Conservation (phyloP, 2,888 invertebrate genomes). For the Hyles lineata region DNA sequence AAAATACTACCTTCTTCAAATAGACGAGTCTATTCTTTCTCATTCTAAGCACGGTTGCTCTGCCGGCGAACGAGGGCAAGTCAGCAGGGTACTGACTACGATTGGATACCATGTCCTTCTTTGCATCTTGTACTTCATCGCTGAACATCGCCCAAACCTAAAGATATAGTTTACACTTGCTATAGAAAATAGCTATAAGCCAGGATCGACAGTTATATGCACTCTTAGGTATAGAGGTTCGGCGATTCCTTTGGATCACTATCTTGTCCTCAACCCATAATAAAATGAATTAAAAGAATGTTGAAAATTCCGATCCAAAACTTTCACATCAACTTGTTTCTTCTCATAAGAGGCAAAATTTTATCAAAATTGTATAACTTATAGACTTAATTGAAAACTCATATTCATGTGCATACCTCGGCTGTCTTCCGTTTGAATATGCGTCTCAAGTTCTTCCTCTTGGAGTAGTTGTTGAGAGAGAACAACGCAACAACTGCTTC, state of each 20-base stretch:
- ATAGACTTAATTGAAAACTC: no score
- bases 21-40: conserved; percentile 87
- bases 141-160: conserved; percentile 91
- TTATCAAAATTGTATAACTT: no score
- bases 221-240: no score
- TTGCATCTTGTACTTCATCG: conserved; percentile 89
- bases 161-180: conserved; percentile 38
- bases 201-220: no score
- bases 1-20: conserved; percentile 79
- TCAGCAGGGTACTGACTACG: conserved; percentile 86
- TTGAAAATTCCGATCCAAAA: no score
- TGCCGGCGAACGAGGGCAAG: conserved; percentile 89
- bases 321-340: no score
- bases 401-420: conserved; percentile 73
- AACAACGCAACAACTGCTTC: conserved; percentile 92
- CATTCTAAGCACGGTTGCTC: conserved; percentile 87
- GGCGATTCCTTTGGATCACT: no score
- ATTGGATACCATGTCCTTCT: conserved; percentile 87
- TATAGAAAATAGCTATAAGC: not conserved
- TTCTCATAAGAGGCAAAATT: no score
- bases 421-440: conserved; percentile 89
- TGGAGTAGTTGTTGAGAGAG: conserved; percentile 91
- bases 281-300: no score
- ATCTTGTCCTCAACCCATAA: no score
- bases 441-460: conserved; percentile 88